Base-by-base conservation (phyloP, 35 echinoderm and acorn worm species). In the Stichopus chloronotus region DNA sequence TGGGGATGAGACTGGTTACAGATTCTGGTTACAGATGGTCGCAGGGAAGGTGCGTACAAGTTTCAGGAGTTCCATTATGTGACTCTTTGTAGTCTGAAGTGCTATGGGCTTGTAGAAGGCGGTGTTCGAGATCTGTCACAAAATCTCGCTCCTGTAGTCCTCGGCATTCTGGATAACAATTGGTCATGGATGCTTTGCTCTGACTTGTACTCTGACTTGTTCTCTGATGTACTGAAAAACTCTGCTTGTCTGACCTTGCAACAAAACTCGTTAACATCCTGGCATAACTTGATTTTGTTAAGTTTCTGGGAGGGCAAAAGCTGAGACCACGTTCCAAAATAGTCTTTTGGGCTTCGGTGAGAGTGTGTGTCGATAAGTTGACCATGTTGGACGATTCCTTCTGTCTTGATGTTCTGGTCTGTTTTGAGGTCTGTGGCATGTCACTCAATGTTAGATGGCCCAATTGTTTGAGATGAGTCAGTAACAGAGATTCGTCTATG, bases 141-240 rank as follows among this genome's bases (percentile, higher is more conserved):
- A 19, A 88, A 63, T 55, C 22, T 88, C 86, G 19, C 17, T 88
- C 5, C 16, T 88, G 86, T 88, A 88, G 86, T 88, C 86, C 16
- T 63, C 52, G 4, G 17, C 54, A 20, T 88, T 88, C 52, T 60
- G 20, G 52, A 60, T 88, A 5, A 88, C 55, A 9, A 63, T 60
- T 20, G 74, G 74, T 22, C 7, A 17, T 78, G 52, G 21, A n/a
- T n/a, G n/a, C n/a, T n/a, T n/a, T n/a, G n/a, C n/a, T 2, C 20
- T 19, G 52, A 4, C 7, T 78, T 78, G 4, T 78, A n/a, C 74
- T 78, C 74, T 20, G 74, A 78, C n/a, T 78, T 5, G 5, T 78
- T 78, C 74, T 78, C 74, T 78, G 74, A 22, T 8, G 74, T 2
- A 17, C n/a, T 8, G 10, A 78, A 78, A 78, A 24, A 78, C 9